These are phyloP conservation scores for Zaprionus lachaisei DNA, from an alignment of 1,140 invertebrate genomes.

Conservation along the genomic window DNA sequence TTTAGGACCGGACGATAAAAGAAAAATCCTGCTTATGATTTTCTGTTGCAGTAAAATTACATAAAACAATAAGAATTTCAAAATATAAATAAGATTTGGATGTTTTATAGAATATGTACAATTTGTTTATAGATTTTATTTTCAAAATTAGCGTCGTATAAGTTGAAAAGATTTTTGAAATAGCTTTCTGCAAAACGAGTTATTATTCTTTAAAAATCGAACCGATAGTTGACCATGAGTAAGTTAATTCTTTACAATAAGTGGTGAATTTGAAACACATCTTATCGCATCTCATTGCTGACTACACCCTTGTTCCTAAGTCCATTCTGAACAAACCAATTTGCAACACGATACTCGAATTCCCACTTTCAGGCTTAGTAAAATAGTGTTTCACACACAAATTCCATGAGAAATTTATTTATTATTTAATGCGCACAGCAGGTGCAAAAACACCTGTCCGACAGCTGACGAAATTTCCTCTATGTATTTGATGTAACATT, in stretches of 20 bases:
- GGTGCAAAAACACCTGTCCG: background rate
- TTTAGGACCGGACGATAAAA: background rate
- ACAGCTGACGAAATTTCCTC: background rate
- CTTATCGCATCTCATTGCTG: background rate
- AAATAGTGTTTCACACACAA: background rate
- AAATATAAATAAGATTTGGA: too few species aligned
- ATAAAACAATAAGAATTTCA: too few species aligned
- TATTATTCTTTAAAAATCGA: too few species aligned
- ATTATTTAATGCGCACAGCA: background rate
- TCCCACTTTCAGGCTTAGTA: background rate
- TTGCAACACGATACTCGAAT: background rate
- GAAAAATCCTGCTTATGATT: background rate
- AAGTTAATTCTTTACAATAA: too few species aligned
- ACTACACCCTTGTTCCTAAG: background rate
- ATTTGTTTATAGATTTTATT: too few species aligned
- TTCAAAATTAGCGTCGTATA: too few species aligned
- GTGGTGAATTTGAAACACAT: too few species aligned
- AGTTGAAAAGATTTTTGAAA: too few species aligned
- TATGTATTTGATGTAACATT: background rate
- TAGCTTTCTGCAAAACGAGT: too few species aligned
- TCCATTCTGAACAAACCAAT: background rate
- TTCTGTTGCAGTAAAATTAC: too few species aligned
- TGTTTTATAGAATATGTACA: too few species aligned
- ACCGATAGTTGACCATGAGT: too few species aligned
- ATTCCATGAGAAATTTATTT: slow-evolving; percentile 38